Evolutionary conservation across 2,888 invertebrate genomes (phyloP), one percentile per base, ranked within the genome.

Genomic region (Phalangium opilio): DNA sequence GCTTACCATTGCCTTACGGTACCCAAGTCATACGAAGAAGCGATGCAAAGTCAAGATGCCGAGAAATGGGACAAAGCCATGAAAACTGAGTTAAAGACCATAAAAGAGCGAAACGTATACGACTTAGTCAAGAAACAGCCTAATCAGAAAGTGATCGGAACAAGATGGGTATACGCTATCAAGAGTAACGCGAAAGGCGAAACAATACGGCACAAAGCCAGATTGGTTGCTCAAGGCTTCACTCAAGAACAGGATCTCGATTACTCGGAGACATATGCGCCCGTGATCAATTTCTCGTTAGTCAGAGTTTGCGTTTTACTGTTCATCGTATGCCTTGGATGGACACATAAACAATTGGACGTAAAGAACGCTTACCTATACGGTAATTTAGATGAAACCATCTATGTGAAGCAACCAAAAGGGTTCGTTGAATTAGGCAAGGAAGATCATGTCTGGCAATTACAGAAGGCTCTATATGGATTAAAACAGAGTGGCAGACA

Each of bases 341-440:
- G 47, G 47, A 3, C n/a, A 3, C 38, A 47, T 39, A 21, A 21
- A 15, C 47, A 43, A 3, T 27, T 27, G 3, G 47, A 43, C 19
- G 38, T 47, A 36, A 47, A 47, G 38, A 38, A 39, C 39, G 43
- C 43, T 12, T 47, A 47, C 21, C 17, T 47, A 2, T 47, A 47
- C 18, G 43, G 41, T 21, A 2, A 15, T 21, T 20, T 45, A 35
- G 27, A 39, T 11, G 38, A 41, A 36, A n/a, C 3, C 1, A 46
- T 46, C 34, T 41, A 21, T 20, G 42, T 46, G 41, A n/a, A 32
- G 3, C 42, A 46, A 41, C 42, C 42, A 20, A 21, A 33, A n/a
- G 42, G 4, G 8, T 8, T n/a, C n/a, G n/a, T n/a, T n/a, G n/a
- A n/a, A n/a, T n/a, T 5, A 11, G 14, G 34, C 17, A 41, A 2